A percentile compares a stretch with the other conserved stretches of the same genome.
These are phyloP conservation scores for Fundulus diaphanus DNA, from an alignment of 2,797 vertebrate species.

Conservation along the genomic window DNA sequence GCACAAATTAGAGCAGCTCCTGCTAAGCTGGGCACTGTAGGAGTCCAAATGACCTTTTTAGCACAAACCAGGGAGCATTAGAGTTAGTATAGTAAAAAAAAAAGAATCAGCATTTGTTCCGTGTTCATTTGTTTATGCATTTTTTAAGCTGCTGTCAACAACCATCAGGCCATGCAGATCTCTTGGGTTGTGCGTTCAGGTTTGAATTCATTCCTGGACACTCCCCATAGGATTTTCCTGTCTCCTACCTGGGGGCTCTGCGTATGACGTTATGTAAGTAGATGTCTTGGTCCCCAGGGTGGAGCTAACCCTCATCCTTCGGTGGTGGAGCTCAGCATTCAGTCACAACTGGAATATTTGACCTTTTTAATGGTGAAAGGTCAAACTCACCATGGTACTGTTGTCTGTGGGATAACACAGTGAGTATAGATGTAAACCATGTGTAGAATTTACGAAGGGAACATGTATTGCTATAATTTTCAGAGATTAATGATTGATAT, in stretches of 20 bases:
- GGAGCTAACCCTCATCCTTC: slow-evolving; percentile 43
- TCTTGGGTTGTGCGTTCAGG: slow-evolving; percentile 36
- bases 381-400: slow-evolving; percentile 59
- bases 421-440: slow-evolving; percentile 73
- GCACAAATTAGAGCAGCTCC: slow-evolving; percentile 54
- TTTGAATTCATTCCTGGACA: slow-evolving; percentile 42
- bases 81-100: slow-evolving; percentile 28
- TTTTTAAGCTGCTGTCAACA: slow-evolving; percentile 31
- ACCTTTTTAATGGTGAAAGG: slow-evolving; percentile 38
- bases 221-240: slow-evolving; percentile 44
- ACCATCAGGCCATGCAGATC: slow-evolving; percentile 27
- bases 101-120: slow-evolving; percentile 18
- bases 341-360: slow-evolving; percentile 64
- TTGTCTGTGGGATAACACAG: slow-evolving; percentile 61
- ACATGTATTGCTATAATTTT: slow-evolving; percentile 73
- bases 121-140: slow-evolving; percentile 20
- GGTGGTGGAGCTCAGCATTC: slow-evolving; percentile 51
- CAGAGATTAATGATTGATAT: slow-evolving; percentile 74
- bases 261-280: slow-evolving; percentile 63
- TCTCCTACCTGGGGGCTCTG: slow-evolving; percentile 52
- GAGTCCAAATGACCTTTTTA: slow-evolving; percentile 42
- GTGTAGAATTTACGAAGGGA: slow-evolving; percentile 74
- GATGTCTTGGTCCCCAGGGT: slow-evolving; percentile 59
- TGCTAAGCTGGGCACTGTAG: slow-evolving; percentile 34
- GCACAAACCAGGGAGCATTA: slow-evolving; percentile 54